A percentile compares a stretch with the other conserved stretches of the same genome.
phyloP scores from a whole-genome alignment of 2,113 vertebrate species.

The Gorsachius goisagi region DNA sequence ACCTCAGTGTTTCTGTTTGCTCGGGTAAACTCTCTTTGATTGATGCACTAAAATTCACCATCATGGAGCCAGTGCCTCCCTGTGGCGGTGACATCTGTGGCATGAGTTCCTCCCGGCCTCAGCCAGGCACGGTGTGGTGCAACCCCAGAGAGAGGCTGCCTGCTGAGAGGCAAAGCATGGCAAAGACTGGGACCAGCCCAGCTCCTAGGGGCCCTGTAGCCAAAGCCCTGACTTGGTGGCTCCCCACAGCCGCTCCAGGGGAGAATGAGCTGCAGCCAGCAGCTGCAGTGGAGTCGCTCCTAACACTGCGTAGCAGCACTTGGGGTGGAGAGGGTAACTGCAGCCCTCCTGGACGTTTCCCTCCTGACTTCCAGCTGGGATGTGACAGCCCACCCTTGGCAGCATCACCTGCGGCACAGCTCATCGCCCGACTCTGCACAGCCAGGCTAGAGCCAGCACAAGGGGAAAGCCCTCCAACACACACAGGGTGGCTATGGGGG shows the following conservation, averaged over 20 bases:
- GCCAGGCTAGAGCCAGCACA: not conserved
- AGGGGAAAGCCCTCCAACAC: not conserved
- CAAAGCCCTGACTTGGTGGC: not conserved
- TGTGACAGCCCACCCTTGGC: not conserved
- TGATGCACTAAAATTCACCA: not conserved
- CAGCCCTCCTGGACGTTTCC: not conserved
- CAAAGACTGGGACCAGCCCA: not conserved
- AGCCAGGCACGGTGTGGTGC: not conserved
- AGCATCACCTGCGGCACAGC: not conserved
- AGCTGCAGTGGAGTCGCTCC: not conserved
- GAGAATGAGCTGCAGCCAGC: not conserved
- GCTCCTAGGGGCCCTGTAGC: not conserved
- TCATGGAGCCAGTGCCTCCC: not conserved
- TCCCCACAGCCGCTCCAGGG: accelerated
- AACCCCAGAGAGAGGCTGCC: not conserved
- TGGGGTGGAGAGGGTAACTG: not conserved
- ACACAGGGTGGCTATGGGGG: accelerated
- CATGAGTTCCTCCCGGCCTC: not conserved
- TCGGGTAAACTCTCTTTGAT: not conserved
- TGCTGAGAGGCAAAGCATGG: not conserved
- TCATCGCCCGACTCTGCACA: accelerated
- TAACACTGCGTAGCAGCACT: not conserved
- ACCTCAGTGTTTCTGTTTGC: accelerated
- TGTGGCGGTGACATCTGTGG: not conserved
- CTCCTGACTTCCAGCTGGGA: not conserved